Percentiles rank a stretch among this genome's conserved stretches.
phyloP scores from a whole-genome alignment of 2,888 invertebrate species.

The Ischnura elegans region DNA sequence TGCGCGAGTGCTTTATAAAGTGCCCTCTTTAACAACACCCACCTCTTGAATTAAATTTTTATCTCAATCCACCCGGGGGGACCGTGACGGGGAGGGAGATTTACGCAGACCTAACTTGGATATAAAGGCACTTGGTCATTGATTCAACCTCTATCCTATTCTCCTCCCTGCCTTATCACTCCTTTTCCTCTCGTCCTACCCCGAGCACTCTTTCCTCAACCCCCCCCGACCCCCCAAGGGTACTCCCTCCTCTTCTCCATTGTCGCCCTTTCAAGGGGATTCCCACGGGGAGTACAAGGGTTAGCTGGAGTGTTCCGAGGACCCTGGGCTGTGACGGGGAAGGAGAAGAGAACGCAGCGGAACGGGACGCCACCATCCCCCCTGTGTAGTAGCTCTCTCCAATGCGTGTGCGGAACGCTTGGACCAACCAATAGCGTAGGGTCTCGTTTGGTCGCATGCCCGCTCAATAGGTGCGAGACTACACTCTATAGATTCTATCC shows the following conservation, averaged over 20 bases:
- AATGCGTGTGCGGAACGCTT: no score
- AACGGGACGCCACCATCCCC: neutral
- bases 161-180: conserved; percentile 14
- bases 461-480: no score
- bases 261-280: neutral
- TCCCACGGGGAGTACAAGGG: conserved; percentile 10
- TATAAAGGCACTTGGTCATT: neutral
- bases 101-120: conserved; percentile 7
- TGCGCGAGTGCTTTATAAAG: neutral
- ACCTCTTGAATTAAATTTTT: conserved; percentile 2
- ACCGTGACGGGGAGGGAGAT: neutral
- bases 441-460: no score
- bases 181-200: neutral
- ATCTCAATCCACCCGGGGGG: neutral
- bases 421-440: no score
- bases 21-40: neutral
- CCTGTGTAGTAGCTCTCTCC: neutral
- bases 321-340: neutral
- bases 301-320: neutral
- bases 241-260: neutral
- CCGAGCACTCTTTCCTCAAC: neutral
- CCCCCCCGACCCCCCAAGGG: neutral
- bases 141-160: neutral
- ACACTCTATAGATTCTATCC: no score
- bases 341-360: neutral